These are phyloP conservation scores for Acromyrmex echinatior DNA, from an alignment of 1,140 invertebrate species.

Conservation along the genomic window DNA sequence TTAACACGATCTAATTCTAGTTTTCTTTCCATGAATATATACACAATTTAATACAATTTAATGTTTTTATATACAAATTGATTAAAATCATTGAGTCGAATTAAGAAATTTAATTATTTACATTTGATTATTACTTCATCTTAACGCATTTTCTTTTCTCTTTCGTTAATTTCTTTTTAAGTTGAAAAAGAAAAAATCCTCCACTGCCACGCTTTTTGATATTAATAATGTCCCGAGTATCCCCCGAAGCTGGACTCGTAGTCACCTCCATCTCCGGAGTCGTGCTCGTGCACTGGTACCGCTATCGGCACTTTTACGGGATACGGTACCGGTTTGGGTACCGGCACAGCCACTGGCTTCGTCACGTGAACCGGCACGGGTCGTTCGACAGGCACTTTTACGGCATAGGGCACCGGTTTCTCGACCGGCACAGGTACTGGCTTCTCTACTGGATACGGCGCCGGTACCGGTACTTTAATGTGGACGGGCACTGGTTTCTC, in stretches of 20 bases:
- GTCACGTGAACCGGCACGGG: conserved; percentile 81
- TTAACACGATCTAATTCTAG: conserved; percentile 26
- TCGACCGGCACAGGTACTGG: conserved; percentile 91
- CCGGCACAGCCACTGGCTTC: conserved; percentile 83
- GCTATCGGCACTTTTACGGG: conserved; percentile 84
- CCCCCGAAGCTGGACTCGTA: conserved; percentile 76
- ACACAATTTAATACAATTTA: background rate
- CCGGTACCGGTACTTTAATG: conserved; percentile 87
- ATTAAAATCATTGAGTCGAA: background rate
- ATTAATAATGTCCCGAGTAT: conserved; percentile 13
- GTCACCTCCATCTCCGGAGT: conserved; percentile 67
- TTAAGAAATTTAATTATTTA: conserved; percentile 9
- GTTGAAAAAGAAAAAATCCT: conserved; percentile 26
- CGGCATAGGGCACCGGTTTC: conserved; percentile 90
- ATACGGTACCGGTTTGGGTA: conserved; percentile 88
- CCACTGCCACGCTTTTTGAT: background rate
- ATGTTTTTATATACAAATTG: conserved; percentile 18
- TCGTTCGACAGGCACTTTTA: conserved; percentile 90
- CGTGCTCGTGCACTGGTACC: conserved; percentile 85
- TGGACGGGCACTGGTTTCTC: conserved; percentile 88
- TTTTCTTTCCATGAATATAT: conserved; percentile 1
- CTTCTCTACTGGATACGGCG: conserved; percentile 85
- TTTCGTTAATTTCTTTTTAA: background rate
- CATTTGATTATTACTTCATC: background rate
- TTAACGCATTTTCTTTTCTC: background rate